phyloP scores from a whole-genome alignment of 2,113 vertebrate species.

The Odobenus rosmarus region DNA sequence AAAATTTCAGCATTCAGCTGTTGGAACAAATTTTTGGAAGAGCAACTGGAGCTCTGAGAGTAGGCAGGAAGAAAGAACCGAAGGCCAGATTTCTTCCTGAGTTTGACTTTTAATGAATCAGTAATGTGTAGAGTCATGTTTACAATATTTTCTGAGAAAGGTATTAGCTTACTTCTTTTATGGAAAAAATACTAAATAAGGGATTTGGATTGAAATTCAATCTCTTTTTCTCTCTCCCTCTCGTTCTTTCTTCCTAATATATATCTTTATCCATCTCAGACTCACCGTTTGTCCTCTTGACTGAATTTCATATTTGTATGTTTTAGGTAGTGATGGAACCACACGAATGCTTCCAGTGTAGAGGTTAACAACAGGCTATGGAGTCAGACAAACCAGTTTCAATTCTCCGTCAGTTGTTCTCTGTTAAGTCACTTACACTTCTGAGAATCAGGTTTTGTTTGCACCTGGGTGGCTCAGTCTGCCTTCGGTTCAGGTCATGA shows the following conservation, averaged over 20 bases:
- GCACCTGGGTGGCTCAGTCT: too few species aligned
- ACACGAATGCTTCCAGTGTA: fast-evolving
- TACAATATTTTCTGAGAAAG: not conserved
- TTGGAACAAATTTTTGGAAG: not conserved
- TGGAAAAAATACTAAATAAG: not conserved
- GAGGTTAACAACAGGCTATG: not conserved
- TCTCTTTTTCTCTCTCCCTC: not conserved
- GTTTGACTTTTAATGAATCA: not conserved
- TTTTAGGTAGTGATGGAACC: not conserved
- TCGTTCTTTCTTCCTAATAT: not conserved
- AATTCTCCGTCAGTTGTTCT: not conserved
- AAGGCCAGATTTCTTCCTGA: not conserved
- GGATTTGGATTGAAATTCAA: not conserved
- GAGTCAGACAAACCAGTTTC: fast-evolving
- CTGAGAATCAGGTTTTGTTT: not conserved
- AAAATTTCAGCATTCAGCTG: not conserved
- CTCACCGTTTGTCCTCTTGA: not conserved
- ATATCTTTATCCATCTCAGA: not conserved
- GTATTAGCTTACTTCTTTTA: not conserved
- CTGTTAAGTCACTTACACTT: not conserved
- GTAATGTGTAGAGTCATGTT: not conserved
- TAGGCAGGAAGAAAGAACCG: not conserved
- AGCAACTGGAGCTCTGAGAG: not conserved
- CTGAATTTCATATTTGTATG: not conserved
- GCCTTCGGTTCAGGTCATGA: too few species aligned